Base-by-base conservation (phyloP, 1,140 invertebrate species). In the Lethocerus indicus region DNA sequence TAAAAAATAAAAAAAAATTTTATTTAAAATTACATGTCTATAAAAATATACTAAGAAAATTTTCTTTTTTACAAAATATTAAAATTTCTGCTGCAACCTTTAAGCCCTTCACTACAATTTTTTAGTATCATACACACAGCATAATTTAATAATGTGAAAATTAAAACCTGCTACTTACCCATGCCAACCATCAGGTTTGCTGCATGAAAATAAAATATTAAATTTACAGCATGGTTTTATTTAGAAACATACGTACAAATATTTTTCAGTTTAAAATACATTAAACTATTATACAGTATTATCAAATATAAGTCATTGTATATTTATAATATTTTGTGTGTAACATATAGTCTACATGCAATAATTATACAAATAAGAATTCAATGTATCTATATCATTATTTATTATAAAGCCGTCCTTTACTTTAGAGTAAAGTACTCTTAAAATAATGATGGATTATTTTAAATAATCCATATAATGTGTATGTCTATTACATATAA, bases 171-270 rank as follows among this genome's bases (percentile, higher is more conserved):
- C n/a, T 47, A 61, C 65, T 64, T 61, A 70, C 68, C 86, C 74
- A 85, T 86, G 64, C 86, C 84, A 54, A 88, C 84, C 80, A 90
- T 88, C 16, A 89, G 71, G 66, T 87, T 87, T 55, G 85, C 88
- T 83, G 72, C 63, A 70, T 65, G 63, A 63, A 61, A 62, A 59
- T 59, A 58, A 39, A 52, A 43, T 51, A 55, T 47, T 35, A 27
- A 50, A 25, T 45, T 42, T 23, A 9, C 39, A 35, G 13, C 21
- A 13, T 25, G 12, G n/a, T n/a, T n/a, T n/a, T n/a, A n/a, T n/a
- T n/a, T n/a, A n/a, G n/a, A n/a, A n/a, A n/a, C n/a, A n/a, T n/a
- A n/a, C n/a, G n/a, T n/a, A n/a, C n/a, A n/a, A n/a, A n/a, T n/a
- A n/a, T n/a, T n/a, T n/a, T n/a, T n/a, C n/a, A n/a, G n/a, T n/a